Evolutionary conservation across 2,888 invertebrate species (phyloP).

Genomic region (Hirtodrosophila cameraria): DNA sequence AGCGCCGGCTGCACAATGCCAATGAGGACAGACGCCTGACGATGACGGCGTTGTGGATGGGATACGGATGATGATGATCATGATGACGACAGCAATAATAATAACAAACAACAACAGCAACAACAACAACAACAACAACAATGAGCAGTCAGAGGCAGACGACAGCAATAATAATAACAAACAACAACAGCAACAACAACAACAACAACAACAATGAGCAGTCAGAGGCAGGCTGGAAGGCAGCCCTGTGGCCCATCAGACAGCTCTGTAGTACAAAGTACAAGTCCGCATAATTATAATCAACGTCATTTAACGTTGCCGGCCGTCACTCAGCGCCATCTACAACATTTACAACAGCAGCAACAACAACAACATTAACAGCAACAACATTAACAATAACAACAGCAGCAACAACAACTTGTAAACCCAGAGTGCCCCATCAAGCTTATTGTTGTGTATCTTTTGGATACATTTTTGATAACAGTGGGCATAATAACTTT

Average conservation of each 20-base stretch:
- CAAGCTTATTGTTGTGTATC: constrained; percentile 76
- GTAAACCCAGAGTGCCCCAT: constrained; percentile 68
- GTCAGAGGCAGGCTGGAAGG: constrained; percentile 47
- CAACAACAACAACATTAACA: constrained; percentile 32
- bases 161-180: constrained; percentile 65
- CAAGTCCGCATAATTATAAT: constrained; percentile 81
- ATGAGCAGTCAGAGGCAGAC: constrained; percentile 40
- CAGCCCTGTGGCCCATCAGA: constrained; percentile 60
- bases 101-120: constrained; percentile 60
- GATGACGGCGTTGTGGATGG: constrained; percentile 54
- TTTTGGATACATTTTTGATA: constrained; percentile 77
- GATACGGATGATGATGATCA: constrained; percentile 56
- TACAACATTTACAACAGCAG: constrained; percentile 59
- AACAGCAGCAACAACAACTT: constrained; percentile 51
- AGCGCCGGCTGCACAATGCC: constrained; percentile 53
- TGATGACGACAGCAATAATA: constrained; percentile 48
- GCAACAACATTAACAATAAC: constrained; percentile 21
- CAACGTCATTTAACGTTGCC: constrained; percentile 80
- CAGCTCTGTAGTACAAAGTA: constrained; percentile 69
- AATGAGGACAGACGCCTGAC: constrained; percentile 54
- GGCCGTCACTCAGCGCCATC: constrained; percentile 74
- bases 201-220: constrained; percentile 32
- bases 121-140: constrained; percentile 16
- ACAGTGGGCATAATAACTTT: constrained; percentile 72
- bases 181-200: constrained; percentile 45